Conservation (phyloP, 1,140 invertebrate genomes). For the Hyles euphorbiae region DNA sequence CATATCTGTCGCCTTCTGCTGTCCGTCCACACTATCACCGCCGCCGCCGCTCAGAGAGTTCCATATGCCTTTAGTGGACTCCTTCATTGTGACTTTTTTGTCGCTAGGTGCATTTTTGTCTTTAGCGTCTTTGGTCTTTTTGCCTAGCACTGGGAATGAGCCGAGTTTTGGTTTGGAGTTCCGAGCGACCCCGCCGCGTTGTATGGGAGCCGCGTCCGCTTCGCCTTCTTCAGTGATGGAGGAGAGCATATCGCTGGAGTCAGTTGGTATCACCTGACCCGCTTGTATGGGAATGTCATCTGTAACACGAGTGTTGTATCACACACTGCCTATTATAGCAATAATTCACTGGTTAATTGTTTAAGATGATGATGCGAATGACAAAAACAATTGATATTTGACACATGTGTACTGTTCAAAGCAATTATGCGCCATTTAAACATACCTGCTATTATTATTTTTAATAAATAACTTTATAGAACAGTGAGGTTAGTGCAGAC, state of each 20-base stretch:
- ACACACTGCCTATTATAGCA: too few relatives aligned
- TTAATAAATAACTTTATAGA: constrained; percentile 1
- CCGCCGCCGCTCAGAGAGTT: constrained; percentile 57
- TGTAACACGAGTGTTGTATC: constrained; percentile 29
- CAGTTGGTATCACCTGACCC: constrained; percentile 53
- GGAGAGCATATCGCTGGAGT: constrained; percentile 62
- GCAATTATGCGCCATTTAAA: background rate
- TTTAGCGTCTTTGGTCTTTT: constrained; percentile 68
- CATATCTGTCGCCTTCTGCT: constrained; percentile 47
- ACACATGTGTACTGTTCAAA: too few relatives aligned
- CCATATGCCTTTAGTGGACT: constrained; percentile 64
- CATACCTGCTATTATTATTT: constrained; percentile 2
- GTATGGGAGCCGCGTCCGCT: constrained; percentile 53
- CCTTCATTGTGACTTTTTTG: constrained; percentile 65
- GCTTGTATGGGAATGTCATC: constrained; percentile 74
- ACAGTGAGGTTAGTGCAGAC: constrained; percentile 5
- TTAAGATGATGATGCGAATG: too few relatives aligned
- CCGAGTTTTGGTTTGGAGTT: constrained; percentile 69
- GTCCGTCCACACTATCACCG: constrained; percentile 63
- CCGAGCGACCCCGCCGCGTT: constrained; percentile 50
- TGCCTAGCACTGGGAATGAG: constrained; percentile 65
- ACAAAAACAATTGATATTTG: too few relatives aligned
- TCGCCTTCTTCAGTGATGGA: constrained; percentile 71
- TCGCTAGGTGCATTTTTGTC: constrained; percentile 50
- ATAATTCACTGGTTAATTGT: too few relatives aligned